Conservation (phyloP, 1,140 invertebrate species). For the Scaptomyza graminum region DNA sequence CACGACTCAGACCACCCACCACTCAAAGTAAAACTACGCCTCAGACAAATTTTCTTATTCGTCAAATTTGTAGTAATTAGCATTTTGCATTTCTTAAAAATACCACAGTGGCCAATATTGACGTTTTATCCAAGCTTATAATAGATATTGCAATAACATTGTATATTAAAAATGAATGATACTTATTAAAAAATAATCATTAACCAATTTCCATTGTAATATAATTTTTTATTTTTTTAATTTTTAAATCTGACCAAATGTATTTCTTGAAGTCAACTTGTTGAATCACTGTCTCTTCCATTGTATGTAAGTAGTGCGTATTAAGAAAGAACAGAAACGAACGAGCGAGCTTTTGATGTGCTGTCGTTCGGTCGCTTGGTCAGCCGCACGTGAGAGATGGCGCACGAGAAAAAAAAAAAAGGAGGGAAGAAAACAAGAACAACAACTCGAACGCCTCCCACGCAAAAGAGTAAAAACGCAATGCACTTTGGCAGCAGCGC, state of each 20-base stretch:
- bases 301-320: slow-evolving; percentile 17
- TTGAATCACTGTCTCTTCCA: no score
- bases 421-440: slow-evolving; percentile 46
- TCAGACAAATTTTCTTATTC: slow-evolving; percentile 60
- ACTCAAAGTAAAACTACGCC: slow-evolving; percentile 7
- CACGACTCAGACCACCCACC: slow-evolving; percentile 18
- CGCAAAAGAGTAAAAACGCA: slow-evolving; percentile 59
- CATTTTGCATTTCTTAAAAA: slow-evolving; percentile 41
- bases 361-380: slow-evolving; percentile 13
- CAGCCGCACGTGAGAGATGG: slow-evolving; percentile 59
- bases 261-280: no score
- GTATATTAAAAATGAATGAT: no score
- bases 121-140: no score
- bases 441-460: slow-evolving; percentile 42
- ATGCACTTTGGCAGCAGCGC: slow-evolving; percentile 59
- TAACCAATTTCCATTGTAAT: no score
- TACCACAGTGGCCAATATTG: no score
- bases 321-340: slow-evolving; percentile 18
- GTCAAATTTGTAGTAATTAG: slow-evolving; percentile 68
- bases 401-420: slow-evolving; percentile 62
- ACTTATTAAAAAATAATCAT: no score
- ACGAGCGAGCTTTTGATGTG: slow-evolving; percentile 11
- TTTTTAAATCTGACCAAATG: no score
- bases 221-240: no score
- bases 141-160: no score